Evolutionary conservation across 2,888 invertebrate species (phyloP), one percentile per base, ranked within the genome.

Genomic region (Plebejus anna): DNA sequence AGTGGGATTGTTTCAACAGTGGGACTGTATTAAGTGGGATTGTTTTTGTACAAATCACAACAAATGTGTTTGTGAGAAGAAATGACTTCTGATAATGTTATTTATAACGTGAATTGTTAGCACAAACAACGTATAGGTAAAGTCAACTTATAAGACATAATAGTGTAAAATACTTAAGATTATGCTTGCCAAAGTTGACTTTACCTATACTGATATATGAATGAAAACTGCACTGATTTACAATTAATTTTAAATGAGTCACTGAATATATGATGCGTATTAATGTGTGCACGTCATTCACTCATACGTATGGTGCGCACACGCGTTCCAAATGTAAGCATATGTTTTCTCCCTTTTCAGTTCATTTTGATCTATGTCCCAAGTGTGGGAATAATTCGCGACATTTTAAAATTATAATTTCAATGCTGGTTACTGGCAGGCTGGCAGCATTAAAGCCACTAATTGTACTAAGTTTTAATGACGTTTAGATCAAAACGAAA

Each of bases 11-110:
- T 61, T 61, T 22, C 4, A 22, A 61, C 22, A 22, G 22, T 22
- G 22, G 22, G 22, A 22, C 32, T 13, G 66, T 66, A 16, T 32
- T 13, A 66, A 66, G 66, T 32, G 5, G 13, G 4, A 36, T 32
- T 61, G 9, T 61, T 61, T 22, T 22, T 22, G 22, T 22, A 22
- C 4, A 22, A 61, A 66, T 32, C 11, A 36, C 32, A 5, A 13
- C 36, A 4, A 5, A 9, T 66, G 13, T 32, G 32, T 66, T 66
- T 11, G 13, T 32, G 32, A 11, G 32, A 36, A n/a, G 36, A 57
- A 57, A 75, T 32, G 75, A 57, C 57, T 57, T 38, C 11, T 36
- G 36, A 59, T 75, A 22, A 36, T 55, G 73, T 55, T 57, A 75
- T 32, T 57, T 32, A 66, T 16, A 66, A 66, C 4, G 32, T 66